Base-by-base conservation (phyloP, 2,113 vertebrate species). In the Phylloscopus trochiloides region DNA sequence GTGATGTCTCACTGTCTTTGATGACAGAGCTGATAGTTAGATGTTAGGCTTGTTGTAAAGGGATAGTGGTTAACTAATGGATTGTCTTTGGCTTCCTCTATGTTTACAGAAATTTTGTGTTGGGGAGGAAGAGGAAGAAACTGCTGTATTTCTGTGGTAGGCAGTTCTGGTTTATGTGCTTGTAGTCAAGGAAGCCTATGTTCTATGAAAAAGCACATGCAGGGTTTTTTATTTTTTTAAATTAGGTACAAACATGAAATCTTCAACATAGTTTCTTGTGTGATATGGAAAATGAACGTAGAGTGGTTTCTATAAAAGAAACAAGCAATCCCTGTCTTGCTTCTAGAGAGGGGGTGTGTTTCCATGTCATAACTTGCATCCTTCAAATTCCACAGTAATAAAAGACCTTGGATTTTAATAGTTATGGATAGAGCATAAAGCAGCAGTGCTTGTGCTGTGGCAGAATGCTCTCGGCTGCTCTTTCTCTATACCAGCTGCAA, bases 331-430 rank as follows among this genome's bases (percentile, higher is more conserved):
- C 59, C 51, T 93, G 88, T 80, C 47, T 47, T 73, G 34, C 36
- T 92, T 7, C 77, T 93, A 43, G 63, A 80, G 80, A 91, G 87
- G 91, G 93, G 85, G 75, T 90, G 70, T 96, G 88, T 96, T 94
- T 83, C 92, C 47, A 54, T 96, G 55, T 96, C 93, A 96, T 95
- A 96, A 83, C 84, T 90, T 3, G 3, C 88, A 96, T 97, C 95
- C 52, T 97, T 97, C 78, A 80, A 90, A 96, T 96, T 97, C 94
- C 92, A 86, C 51, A 67, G 74, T 93, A 94, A 93, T 91, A 94
- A 94, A 96, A 90, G 94, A 86, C 72, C 67, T 79, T 6, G 31
- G 78, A 63, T 96, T 95, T 97, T 74, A 96, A 89, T 92, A 86
- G 88, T 67, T 88, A 90, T 81, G 79, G 86, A 84, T 55, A 76